Evolutionary conservation across 1,140 invertebrate species (phyloP).

Genomic region (Nasonia vitripennis): DNA sequence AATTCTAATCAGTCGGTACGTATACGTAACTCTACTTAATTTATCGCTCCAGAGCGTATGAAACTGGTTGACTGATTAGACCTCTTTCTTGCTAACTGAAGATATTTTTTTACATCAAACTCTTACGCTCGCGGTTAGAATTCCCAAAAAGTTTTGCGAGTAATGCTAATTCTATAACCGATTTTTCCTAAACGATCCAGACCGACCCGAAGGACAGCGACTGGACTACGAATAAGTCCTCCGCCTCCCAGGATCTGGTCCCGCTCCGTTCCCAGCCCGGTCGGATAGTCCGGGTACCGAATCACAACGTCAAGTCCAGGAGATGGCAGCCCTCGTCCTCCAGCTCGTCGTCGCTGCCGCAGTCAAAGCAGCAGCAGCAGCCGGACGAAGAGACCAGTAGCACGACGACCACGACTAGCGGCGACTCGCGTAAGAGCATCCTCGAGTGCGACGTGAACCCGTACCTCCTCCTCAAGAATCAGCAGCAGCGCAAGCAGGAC

Average conservation of each 20-base stretch:
- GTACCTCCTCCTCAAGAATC: slow-evolving; percentile 83
- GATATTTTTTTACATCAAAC: no score
- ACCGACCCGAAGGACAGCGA: slow-evolving; percentile 2
- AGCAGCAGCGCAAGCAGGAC: slow-evolving; percentile 51
- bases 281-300: slow-evolving; percentile 34
- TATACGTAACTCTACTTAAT: not conserved
- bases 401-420: not conserved
- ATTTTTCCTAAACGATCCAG: not conserved
- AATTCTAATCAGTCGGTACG: slow-evolving; percentile 16
- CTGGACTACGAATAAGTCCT: not conserved
- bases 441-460: slow-evolving; percentile 90
- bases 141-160: no score
- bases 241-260: not conserved
- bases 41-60: not conserved
- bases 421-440: slow-evolving; percentile 80
- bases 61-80: not conserved
- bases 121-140: no score
- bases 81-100: not conserved
- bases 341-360: not conserved
- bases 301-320: slow-evolving; percentile 24
- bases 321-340: slow-evolving; percentile 1
- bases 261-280: not conserved
- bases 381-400: slow-evolving; percentile 27
- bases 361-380: not conserved
- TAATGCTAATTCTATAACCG: not conserved